Percentiles rank a stretch among this genome's conserved stretches.
These are phyloP conservation scores for Tenebrosternarchus preto DNA, from an alignment of 2,113 vertebrate genomes.

Conservation along the genomic window DNA sequence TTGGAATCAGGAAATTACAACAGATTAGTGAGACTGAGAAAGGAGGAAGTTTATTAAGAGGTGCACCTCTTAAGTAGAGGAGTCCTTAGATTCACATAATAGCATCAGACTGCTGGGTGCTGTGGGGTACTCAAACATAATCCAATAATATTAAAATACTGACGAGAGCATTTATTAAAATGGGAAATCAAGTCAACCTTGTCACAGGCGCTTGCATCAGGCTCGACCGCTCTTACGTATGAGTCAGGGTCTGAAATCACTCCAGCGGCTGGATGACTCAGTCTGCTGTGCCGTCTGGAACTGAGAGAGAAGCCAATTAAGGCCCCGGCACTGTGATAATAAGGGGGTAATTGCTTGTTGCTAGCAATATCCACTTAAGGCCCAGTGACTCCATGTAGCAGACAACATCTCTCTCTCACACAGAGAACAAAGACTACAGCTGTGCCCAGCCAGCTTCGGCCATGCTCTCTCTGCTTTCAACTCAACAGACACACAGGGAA, in stretches of 20 bases:
- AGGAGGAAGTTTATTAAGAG: constrained; percentile 16
- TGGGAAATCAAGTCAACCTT: constrained; percentile 4
- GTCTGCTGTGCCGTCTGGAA: constrained; percentile 37
- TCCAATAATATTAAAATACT: constrained; percentile 17
- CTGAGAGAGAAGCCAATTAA: constrained; percentile 66
- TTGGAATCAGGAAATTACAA: constrained; percentile 3
- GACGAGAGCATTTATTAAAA: constrained; percentile 25
- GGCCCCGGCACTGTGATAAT: constrained; percentile 68
- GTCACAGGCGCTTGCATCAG: constrained; percentile 3
- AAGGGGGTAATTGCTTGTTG: constrained; percentile 68
- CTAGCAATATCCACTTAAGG: constrained; percentile 63
- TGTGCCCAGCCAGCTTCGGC: constrained; percentile 36
- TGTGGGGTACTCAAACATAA: background rate
- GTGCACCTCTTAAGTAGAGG: background rate
- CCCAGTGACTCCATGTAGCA: constrained; percentile 55
- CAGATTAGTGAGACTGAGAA: constrained; percentile 3
- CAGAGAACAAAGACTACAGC: constrained; percentile 55
- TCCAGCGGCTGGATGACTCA: constrained; percentile 38
- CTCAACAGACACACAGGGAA: constrained; percentile 39
- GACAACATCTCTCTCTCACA: constrained; percentile 49
- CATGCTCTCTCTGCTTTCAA: constrained; percentile 43
- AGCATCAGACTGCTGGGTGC: constrained; percentile 2
- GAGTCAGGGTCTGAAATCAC: constrained; percentile 26
- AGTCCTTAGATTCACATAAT: constrained; percentile 16
- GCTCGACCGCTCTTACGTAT: constrained; percentile 16